A percentile compares a stretch with the other conserved stretches of the same genome.
phyloP scores from a whole-genome alignment of 2,113 vertebrate species.

The Pygoscelis antarcticus region DNA sequence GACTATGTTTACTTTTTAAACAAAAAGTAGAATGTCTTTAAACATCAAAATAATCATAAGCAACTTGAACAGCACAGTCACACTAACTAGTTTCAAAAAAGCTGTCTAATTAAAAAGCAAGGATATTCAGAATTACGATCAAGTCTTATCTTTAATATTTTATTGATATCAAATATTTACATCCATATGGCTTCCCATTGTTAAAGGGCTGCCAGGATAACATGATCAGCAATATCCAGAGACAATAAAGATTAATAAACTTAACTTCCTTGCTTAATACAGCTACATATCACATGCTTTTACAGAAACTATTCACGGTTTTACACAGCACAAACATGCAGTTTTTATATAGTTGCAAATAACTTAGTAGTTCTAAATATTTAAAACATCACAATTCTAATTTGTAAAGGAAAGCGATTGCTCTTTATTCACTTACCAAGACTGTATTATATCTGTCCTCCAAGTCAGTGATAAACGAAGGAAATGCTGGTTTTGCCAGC shows the following conservation, averaged over 20 bases:
- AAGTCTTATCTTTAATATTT: background rate
- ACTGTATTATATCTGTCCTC: slow-evolving; percentile 64
- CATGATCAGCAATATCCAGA: background rate
- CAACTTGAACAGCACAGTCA: background rate
- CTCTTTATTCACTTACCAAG: slow-evolving; percentile 58
- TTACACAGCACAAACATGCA: background rate
- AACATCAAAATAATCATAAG: background rate
- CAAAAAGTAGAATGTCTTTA: background rate
- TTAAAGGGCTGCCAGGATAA: slow-evolving; percentile 14
- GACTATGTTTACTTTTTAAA: slow-evolving; percentile 5
- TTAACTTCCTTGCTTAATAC: background rate
- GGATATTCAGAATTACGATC: background rate
- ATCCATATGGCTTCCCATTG: background rate
- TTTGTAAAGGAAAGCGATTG: background rate
- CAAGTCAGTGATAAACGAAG: slow-evolving; percentile 63
- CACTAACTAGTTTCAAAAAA: background rate
- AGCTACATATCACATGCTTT: background rate
- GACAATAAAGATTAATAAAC: background rate
- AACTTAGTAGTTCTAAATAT: background rate
- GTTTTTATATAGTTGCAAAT: background rate
- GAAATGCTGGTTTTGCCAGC: slow-evolving; percentile 70
- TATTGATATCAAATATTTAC: background rate
- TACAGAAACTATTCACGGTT: background rate
- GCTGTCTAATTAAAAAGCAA: background rate
- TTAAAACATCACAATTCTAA: background rate